These are phyloP conservation scores for Tauraco hartlaubi DNA, from an alignment of 2,797 vertebrate species.

Conservation along the genomic window DNA sequence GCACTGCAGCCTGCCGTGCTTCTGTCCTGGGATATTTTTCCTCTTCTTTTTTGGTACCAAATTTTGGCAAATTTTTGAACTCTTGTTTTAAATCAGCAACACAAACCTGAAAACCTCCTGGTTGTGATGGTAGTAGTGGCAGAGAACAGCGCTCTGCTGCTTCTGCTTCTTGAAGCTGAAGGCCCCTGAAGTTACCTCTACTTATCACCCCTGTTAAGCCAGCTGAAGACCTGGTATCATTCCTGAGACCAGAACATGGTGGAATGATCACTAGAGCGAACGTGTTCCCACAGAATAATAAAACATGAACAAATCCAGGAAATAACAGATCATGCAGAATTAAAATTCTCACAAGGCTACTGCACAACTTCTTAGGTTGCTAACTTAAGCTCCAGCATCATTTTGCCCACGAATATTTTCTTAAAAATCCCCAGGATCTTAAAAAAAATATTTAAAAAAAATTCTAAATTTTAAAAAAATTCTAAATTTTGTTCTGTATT, in stretches of 20 bases:
- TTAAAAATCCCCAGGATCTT: neutral
- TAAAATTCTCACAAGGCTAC: neutral
- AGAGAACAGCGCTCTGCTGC: neutral
- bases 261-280: neutral
- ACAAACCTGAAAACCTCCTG: neutral
- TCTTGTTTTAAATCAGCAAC: neutral
- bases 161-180: neutral
- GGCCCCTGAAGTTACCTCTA: neutral
- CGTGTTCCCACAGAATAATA: accelerated
- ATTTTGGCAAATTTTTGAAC: neutral
- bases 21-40: neutral
- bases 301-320: neutral
- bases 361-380: neutral
- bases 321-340: neutral
- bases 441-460: neutral
- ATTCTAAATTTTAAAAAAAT: too few species aligned
- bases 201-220: accelerated
- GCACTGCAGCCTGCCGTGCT: neutral
- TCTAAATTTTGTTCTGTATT: neutral
- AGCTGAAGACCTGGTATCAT: neutral
- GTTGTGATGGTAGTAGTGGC: accelerated
- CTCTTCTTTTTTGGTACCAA: neutral
- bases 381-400: neutral
- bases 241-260: accelerated
- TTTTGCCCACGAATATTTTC: neutral